Base-by-base conservation (phyloP, 1,140 invertebrate genomes). In the Stegodyphus dumicola region DNA sequence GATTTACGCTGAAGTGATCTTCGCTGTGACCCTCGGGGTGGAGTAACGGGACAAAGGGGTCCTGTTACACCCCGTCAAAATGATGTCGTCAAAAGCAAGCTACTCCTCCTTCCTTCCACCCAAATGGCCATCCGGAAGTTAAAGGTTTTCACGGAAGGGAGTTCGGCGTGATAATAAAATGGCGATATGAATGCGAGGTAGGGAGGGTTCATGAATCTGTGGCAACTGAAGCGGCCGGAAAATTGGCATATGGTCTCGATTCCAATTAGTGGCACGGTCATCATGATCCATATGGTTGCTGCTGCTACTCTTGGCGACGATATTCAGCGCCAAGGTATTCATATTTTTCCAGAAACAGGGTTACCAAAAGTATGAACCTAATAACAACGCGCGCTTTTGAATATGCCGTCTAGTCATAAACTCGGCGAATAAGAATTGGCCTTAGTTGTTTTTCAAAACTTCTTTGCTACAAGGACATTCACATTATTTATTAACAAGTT, bases 221-320 rank as follows among this genome's bases (percentile, higher is more conserved):
- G 81, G 81, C 74, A 70, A 53, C 60, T 74, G 69, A 74, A 53
- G 70, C 70, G 51, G 49, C 70, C 70, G 80, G 73, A 76, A 85
- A 85, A 85, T 85, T 85, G 81, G 81, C 81, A 85, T 85, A 85
- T 85, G 81, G 81, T 76, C 73, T 48, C 64, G 17, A 56, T 77
- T 17, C 81, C 81, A 85, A 85, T 85, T 85, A 85, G 81, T 77
- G 56, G 65, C 17, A 18, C 7, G 53, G 51, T 18, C 48, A 78
- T 69, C 77, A 54, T 10, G 49, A 48, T 33, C 65, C 5, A 9
- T 60, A 9, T 15, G 56, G 56, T 60, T 60, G 56, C 15, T 60
- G 56, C 2, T 60, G 5, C 15, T 60, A 9, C 56, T 11, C 9
- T 11, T 60, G 56, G 56, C 56, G 56, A 60, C 56, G 33, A 33